phyloP scores from a whole-genome alignment of 2,797 vertebrate genomes.

The Hippopotamyrus pictus region DNA sequence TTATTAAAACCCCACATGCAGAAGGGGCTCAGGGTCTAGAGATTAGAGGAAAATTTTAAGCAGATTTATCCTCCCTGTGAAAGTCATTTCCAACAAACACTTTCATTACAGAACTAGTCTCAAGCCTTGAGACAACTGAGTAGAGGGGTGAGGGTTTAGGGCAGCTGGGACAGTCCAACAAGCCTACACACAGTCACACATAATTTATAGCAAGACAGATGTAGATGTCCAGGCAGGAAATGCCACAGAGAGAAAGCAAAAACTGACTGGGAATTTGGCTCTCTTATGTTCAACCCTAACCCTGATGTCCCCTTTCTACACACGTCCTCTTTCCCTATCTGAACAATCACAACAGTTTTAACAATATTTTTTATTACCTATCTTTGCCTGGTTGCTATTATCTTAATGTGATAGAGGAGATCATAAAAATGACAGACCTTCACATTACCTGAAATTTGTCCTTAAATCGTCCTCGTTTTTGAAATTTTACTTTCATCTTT shows the following conservation, averaged over 20 bases:
- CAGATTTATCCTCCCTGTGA: neutral
- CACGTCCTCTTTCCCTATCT: neutral
- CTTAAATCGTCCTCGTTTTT: neutral
- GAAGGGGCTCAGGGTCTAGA: neutral
- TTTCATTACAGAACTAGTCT: neutral
- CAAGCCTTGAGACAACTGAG: neutral
- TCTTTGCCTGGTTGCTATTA: neutral
- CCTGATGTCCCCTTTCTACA: neutral
- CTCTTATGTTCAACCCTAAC: neutral
- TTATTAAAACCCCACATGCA: conserved; percentile 5
- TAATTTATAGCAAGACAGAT: neutral
- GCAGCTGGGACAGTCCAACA: neutral
- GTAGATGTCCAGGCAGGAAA: neutral
- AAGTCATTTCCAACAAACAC: neutral
- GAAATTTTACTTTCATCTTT: neutral
- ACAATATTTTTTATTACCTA: neutral
- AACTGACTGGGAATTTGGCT: neutral
- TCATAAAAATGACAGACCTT: neutral
- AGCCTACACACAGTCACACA: neutral
- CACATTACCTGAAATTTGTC: neutral
- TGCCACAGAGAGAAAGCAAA: neutral
- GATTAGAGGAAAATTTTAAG: neutral
- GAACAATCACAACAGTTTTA: neutral
- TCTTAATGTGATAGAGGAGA: neutral
- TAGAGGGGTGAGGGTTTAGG: neutral